phyloP scores from a whole-genome alignment of 2,888 invertebrate genomes.

The Auanema freiburgensis region DNA sequence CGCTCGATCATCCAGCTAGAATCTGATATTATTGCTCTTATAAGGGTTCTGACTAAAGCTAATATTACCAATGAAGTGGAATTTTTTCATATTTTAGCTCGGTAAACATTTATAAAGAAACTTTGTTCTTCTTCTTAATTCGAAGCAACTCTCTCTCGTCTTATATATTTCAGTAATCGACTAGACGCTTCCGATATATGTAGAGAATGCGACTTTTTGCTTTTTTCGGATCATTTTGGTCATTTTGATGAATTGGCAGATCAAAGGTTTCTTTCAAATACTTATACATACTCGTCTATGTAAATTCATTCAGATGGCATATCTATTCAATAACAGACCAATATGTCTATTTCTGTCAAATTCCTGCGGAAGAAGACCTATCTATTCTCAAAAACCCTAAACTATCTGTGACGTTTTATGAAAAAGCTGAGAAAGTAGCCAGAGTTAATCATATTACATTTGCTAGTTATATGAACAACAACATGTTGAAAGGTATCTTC shows the following conservation, averaged over 20 bases:
- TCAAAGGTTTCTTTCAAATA: slow-evolving; percentile 1
- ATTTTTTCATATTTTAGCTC: slow-evolving; percentile 32
- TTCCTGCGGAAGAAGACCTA: slow-evolving; percentile 18
- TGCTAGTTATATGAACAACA: slow-evolving; percentile 6
- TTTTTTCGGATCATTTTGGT: slow-evolving; percentile 16
- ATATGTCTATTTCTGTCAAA: slow-evolving; percentile 31
- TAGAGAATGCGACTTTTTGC: slow-evolving; percentile 18
- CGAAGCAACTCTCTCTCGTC: background rate
- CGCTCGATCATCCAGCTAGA: slow-evolving; percentile 15
- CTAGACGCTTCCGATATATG: slow-evolving; percentile 16
- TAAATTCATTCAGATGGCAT: slow-evolving; percentile 25
- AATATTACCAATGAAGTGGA: slow-evolving; percentile 18
- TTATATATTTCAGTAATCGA: slow-evolving; percentile 11
- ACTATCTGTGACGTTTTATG: slow-evolving; percentile 20
- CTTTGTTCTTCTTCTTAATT: background rate
- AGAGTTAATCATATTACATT: slow-evolving; percentile 29
- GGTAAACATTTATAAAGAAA: slow-evolving; percentile 20
- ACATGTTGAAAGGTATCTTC: background rate
- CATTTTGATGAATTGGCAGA: slow-evolving; percentile 20
- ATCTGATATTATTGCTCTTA: slow-evolving; percentile 20
- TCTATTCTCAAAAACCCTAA: slow-evolving; percentile 26
- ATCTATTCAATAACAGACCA: slow-evolving; percentile 33
- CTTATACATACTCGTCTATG: background rate
- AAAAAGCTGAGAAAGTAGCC: slow-evolving; percentile 33
- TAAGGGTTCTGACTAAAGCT: background rate